Conservation (phyloP, 2,797 vertebrate species). For the Hemibagrus guttatus region DNA sequence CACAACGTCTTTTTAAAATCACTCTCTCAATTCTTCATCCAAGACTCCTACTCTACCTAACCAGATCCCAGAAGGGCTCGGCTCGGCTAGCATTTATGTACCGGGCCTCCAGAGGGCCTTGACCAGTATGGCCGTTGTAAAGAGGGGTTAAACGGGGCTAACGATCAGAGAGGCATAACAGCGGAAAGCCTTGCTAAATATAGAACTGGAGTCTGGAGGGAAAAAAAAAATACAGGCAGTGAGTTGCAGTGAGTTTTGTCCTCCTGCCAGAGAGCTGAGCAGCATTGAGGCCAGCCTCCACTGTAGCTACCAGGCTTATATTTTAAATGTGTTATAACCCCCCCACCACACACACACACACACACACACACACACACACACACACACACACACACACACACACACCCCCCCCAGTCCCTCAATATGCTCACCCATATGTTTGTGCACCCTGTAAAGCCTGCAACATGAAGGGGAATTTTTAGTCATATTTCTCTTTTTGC, state of each 20-base stretch:
- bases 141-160: constrained; percentile 79
- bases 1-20: background rate
- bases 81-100: constrained; percentile 33
- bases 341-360: constrained; percentile 7
- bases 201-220: constrained; percentile 74
- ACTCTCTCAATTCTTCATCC: background rate
- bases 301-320: constrained; percentile 54
- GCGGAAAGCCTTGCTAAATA: constrained; percentile 78
- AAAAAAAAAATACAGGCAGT: constrained; percentile 47
- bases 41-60: background rate
- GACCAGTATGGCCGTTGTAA: constrained; percentile 59
- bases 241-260: constrained; percentile 59
- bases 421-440: constrained; percentile 60
- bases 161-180: constrained; percentile 77
- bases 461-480: constrained; percentile 25
- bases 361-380: too few relatives aligned
- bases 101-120: constrained; percentile 45
- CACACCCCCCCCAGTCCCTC: constrained; percentile 46
- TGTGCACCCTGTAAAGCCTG: constrained; percentile 35
- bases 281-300: constrained; percentile 57
- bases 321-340: constrained; percentile 65
- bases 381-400: background rate
- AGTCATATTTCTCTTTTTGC: background rate
- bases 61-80: constrained; percentile 25
- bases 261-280: constrained; percentile 69